These are phyloP conservation scores for Drosophila melanosoma DNA, from an alignment of 2,888 invertebrate species.

Conservation along the genomic window DNA sequence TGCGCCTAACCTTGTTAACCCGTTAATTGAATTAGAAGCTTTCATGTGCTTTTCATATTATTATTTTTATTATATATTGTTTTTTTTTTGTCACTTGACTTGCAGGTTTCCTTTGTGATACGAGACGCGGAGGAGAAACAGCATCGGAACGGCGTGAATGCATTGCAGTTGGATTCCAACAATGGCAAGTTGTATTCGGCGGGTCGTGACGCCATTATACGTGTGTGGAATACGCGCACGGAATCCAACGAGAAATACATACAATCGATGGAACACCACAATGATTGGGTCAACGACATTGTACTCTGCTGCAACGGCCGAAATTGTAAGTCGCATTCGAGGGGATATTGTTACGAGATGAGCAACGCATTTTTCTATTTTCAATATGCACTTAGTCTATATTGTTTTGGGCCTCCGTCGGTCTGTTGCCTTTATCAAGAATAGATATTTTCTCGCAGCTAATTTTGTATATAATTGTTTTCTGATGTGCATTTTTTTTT, in stretches of 20 bases:
- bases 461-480: background rate
- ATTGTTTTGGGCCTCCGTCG: background rate
- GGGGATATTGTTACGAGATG: background rate
- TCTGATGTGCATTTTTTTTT: background rate
- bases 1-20: background rate
- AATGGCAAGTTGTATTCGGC: constrained; percentile 97
- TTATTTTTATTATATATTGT: background rate
- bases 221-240: constrained; percentile 92
- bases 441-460: background rate
- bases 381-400: background rate
- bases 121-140: constrained; percentile 97
- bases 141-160: constrained; percentile 98
- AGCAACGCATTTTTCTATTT: background rate
- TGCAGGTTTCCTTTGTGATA: constrained; percentile 98
- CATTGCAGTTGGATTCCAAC: constrained; percentile 95
- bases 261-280: constrained; percentile 99
- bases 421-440: background rate
- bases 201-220: constrained; percentile 96
- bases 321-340: constrained; percentile 88
- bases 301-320: constrained; percentile 98
- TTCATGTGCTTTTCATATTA: background rate
- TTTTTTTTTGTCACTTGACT: background rate
- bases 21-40: constrained; percentile 35
- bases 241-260: constrained; percentile 91
- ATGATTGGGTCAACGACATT: constrained; percentile 99